Evolutionary conservation across 1,140 invertebrate genomes (phyloP).

Genomic region (Brachionus paranguensis): DNA sequence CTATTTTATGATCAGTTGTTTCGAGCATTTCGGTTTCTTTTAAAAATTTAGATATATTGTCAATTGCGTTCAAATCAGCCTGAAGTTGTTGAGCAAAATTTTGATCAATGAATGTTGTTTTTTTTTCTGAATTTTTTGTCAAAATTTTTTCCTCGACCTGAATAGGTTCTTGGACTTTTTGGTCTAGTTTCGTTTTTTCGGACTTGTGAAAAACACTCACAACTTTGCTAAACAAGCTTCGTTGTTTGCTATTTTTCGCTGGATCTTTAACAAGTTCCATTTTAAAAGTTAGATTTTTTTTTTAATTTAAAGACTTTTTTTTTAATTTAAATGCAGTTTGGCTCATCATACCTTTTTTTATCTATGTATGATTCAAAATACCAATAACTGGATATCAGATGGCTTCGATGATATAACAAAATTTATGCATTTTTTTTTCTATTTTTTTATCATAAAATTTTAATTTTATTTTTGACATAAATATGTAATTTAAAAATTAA

Average conservation of each 20-base stretch:
- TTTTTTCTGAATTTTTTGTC: too few species aligned
- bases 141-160: background rate
- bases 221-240: background rate
- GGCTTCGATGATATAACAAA: background rate
- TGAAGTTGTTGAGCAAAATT: background rate
- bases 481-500: background rate
- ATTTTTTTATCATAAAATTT: background rate
- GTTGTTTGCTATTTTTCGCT: background rate
- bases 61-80: background rate
- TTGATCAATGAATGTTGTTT: background rate
- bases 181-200: background rate
- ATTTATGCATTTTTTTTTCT: background rate
- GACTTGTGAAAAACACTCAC: background rate
- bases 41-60: conserved; percentile 16
- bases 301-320: background rate
- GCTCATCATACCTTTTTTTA: background rate
- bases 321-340: background rate
- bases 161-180: background rate
- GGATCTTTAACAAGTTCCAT: background rate
- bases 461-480: background rate
- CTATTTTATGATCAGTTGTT: background rate
- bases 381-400: background rate
- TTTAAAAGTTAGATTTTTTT: background rate
- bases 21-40: background rate
- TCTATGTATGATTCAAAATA: background rate